phyloP scores from a whole-genome alignment of 2,113 vertebrate species.

The Motacilla alba region DNA sequence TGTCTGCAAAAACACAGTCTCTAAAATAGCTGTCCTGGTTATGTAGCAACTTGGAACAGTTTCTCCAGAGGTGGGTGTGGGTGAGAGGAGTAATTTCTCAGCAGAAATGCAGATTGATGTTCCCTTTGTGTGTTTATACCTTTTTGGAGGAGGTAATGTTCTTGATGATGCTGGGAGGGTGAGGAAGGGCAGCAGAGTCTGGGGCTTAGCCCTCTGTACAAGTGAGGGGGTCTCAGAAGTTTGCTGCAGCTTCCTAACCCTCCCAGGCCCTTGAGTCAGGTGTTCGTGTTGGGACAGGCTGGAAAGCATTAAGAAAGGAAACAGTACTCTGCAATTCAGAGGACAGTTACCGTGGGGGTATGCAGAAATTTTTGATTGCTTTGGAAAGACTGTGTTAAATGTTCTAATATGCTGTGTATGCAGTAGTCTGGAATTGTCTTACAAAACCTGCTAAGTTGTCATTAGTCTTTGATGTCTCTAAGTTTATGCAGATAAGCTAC shows the following conservation, averaged over 20 bases:
- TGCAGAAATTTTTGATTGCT: neutral
- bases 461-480: neutral
- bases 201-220: neutral
- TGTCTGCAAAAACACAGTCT: neutral
- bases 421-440: neutral
- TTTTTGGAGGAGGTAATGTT: neutral
- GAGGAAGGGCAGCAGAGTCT: neutral
- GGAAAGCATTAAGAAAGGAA: neutral
- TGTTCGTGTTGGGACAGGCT: neutral
- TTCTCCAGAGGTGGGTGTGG: neutral
- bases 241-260: neutral
- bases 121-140: neutral
- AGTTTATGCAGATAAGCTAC: neutral
- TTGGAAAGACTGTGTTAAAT: neutral
- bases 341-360: fast-evolving
- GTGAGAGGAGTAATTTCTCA: neutral
- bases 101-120: neutral
- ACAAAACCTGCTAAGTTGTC: neutral
- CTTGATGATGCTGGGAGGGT: neutral
- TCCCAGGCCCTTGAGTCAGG: neutral
- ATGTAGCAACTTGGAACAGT: neutral
- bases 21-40: neutral
- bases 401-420: neutral
- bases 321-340: neutral
- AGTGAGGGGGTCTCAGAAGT: neutral